Evolutionary conservation across 2,113 vertebrate species (phyloP), one percentile per base, ranked within the genome.

Genomic region (human (Homo sapiens)): DNA sequence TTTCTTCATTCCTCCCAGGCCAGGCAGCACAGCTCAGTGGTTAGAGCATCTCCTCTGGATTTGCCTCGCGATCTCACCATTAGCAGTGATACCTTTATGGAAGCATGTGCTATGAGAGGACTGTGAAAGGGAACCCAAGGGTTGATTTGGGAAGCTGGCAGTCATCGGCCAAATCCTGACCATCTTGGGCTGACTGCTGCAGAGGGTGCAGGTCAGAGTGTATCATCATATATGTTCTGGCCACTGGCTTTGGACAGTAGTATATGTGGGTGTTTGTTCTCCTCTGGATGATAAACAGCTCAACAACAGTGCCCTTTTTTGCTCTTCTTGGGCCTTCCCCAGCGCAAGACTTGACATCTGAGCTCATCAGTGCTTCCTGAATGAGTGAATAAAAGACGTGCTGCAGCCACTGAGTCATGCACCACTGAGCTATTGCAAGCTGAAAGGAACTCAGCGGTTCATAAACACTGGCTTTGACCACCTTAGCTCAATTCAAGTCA

Each of bases 221-320:
- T 55, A 0, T 35, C 3, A 20, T 13, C 27, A 2, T 0, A 1
- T 1, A 0, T 0, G 4, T n/a, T 22, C 25, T n/a, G 52, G 72
- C 61, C 2, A 0, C 2, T 7, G 72, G 35, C 32, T 5, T 3
- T 2, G 3, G 9, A 3, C 4, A 40, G 48, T 0, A 2, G 55
- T 52, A 18, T 64, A 0, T 43, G 55, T 12, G 30, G 20, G 64
- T 6, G 55, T 12, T 22, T 40, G 30, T 14, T 25, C 12, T 45
- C 25, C 30, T 48, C 25, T 66, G 75, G 32, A 1, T 11, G 75
- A 20, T 7, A 45, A 38, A 13, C 48, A 2, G 2, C 43, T 50
- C 27, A 11, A 48, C 27, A 8, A 3, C 8, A 35, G 20, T 6
- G 50, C 2, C 79, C 30, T 64, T 38, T 45, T 8, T 3, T 73